phyloP scores from a whole-genome alignment of 1,140 invertebrate genomes.

The Heliconius melpomene region DNA sequence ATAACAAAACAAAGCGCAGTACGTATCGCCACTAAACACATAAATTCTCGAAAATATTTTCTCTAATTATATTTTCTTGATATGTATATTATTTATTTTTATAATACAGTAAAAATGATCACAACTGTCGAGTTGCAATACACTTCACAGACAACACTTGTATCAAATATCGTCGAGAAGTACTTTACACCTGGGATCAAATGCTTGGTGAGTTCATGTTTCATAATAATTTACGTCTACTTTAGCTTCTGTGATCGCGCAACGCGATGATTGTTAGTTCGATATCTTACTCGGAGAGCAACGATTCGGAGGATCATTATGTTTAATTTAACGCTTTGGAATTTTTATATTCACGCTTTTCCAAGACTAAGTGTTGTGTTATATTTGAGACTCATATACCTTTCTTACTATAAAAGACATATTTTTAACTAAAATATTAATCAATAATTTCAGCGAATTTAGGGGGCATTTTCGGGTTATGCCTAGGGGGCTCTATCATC shows the following conservation, averaged over 20 bases:
- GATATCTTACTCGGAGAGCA: no score
- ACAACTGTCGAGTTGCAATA: conserved; percentile 49
- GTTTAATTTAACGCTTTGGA: no score
- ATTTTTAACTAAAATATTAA: background rate
- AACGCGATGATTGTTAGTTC: no score
- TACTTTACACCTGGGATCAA: conserved; percentile 74
- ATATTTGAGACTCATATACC: no score
- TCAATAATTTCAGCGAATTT: conserved; percentile 69
- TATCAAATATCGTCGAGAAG: conserved; percentile 69
- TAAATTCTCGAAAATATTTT: no score
- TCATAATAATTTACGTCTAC: background rate
- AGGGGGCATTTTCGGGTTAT: conserved; percentile 63
- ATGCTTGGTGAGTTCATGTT: conserved; percentile 61
- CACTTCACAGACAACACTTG: conserved; percentile 64
- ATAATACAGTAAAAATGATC: conserved; percentile 30
- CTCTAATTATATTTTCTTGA: no score
- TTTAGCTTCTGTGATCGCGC: no score
- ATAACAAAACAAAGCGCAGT: no score
- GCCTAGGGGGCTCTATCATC: conserved; percentile 63
- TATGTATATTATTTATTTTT: conserved; percentile 22
- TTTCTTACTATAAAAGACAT: background rate
- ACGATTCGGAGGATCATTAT: no score
- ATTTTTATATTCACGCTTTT: no score
- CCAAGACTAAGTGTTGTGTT: no score
- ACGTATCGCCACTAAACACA: no score